Evolutionary conservation across 1,140 invertebrate species (phyloP).

Genomic region (Drosophila obscura): DNA sequence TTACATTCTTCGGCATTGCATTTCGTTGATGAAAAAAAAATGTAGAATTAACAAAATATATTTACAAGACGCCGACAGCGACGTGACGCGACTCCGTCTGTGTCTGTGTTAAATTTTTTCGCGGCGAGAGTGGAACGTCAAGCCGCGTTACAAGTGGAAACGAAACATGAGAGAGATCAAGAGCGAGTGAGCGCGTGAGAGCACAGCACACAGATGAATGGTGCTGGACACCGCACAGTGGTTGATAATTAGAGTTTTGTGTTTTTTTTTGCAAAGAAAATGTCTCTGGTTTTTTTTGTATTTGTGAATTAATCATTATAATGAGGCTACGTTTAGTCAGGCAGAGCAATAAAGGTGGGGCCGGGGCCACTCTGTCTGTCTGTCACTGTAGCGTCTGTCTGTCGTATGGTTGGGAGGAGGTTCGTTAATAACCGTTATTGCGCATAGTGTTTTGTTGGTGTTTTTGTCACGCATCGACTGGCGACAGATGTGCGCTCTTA

Average conservation of each 20-base stretch:
- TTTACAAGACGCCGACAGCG: conserved; percentile 46
- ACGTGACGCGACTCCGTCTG: conserved; percentile 35
- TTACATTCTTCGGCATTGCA: conserved; percentile 35
- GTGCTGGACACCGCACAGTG: conserved; percentile 52
- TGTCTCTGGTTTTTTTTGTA: conserved; percentile 32
- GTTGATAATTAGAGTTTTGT: conserved; percentile 54
- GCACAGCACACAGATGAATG: conserved; percentile 31
- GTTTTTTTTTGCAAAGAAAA: conserved; percentile 47
- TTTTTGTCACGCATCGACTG: conserved; percentile 64
- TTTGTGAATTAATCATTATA: conserved; percentile 70
- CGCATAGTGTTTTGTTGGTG: conserved; percentile 47
- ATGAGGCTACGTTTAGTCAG: conserved; percentile 68
- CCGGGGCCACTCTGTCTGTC: conserved; percentile 26
- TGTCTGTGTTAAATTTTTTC: conserved; percentile 54
- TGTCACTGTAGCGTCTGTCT: neutral
- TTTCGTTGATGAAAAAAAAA: conserved; percentile 30
- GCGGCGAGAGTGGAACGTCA: conserved; percentile 60
- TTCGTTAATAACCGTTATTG: conserved; percentile 75
- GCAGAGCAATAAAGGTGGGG: conserved; percentile 43
- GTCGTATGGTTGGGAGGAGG: neutral
- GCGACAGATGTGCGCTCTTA: conserved; percentile 69
- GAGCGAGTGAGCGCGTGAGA: conserved; percentile 44
- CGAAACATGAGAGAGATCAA: conserved; percentile 47
- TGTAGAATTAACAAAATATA: conserved; percentile 47
- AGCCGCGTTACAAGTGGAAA: conserved; percentile 65